phyloP scores from a whole-genome alignment of 2,888 invertebrate species.

The Epistrophe grossulariae region DNA sequence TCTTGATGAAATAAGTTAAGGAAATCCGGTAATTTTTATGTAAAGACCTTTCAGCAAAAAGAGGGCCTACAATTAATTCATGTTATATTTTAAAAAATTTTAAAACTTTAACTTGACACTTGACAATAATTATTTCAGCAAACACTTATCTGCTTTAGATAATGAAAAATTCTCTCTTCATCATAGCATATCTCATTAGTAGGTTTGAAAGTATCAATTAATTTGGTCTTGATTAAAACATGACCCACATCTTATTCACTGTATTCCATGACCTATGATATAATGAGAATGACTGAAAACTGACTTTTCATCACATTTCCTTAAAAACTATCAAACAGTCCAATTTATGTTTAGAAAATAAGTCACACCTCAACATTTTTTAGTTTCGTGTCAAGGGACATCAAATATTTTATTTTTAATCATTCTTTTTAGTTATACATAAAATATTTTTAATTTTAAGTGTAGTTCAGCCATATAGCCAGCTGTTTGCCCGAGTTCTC shows the following conservation, averaged over 20 bases:
- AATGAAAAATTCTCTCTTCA: background rate
- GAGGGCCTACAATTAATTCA: too few relatives aligned
- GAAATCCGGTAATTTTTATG: too few relatives aligned
- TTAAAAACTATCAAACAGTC: background rate
- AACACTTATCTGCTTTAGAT: too few relatives aligned
- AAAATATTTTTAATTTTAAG: background rate
- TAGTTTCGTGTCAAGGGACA: background rate
- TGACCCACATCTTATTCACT: background rate
- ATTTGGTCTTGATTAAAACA: background rate
- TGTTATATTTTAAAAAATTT: too few relatives aligned
- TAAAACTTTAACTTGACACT: too few relatives aligned
- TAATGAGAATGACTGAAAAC: background rate
- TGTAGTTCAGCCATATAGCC: slow-evolving; percentile 3
- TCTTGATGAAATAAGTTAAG: too few relatives aligned
- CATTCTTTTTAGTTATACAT: background rate
- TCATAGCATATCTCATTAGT: too few relatives aligned
- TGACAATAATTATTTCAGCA: too few relatives aligned
- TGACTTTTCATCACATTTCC: background rate
- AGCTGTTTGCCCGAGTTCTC: slow-evolving; percentile 49
- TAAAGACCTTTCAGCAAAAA: too few relatives aligned
- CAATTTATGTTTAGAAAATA: background rate
- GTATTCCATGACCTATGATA: background rate
- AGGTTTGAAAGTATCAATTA: too few relatives aligned
- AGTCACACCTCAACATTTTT: background rate
- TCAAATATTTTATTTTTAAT: slow-evolving; percentile 20